A percentile compares a stretch with the other conserved stretches of the same genome.
These are phyloP conservation scores for Morus bassanus DNA, from an alignment of 2,797 vertebrate genomes.

Conservation along the genomic window DNA sequence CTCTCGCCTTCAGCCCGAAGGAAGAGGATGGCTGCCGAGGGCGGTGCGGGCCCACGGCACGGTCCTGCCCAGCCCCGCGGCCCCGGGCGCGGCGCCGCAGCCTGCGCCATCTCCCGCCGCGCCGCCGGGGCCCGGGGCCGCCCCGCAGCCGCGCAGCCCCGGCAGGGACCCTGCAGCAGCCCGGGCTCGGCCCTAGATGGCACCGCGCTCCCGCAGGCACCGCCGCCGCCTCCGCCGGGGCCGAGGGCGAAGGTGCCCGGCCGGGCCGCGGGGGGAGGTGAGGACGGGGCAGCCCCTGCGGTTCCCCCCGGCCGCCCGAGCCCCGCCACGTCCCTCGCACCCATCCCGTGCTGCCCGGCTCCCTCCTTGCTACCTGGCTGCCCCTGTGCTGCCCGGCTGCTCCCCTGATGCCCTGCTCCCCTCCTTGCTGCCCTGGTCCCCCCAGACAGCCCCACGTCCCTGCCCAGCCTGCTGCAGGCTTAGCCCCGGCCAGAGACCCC, in stretches of 20 bases:
- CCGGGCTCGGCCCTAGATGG: too few species aligned
- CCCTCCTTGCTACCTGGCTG: too few species aligned
- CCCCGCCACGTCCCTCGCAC: background rate
- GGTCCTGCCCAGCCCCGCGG: background rate
- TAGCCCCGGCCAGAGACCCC: fast-evolving
- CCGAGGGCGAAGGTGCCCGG: too few species aligned
- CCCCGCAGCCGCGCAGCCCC: background rate
- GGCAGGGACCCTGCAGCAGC: background rate
- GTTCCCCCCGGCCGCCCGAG: too few species aligned
- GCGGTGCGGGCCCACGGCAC: background rate
- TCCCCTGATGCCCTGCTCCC: background rate
- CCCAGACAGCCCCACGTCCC: fast-evolving
- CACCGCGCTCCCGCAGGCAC: too few species aligned
- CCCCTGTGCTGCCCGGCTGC: background rate
- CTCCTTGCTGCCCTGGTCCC: background rate
- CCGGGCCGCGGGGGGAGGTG: too few species aligned
- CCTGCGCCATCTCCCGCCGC: background rate
- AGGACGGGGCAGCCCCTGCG: background rate
- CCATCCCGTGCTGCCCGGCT: background rate
- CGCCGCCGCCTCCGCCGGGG: background rate
- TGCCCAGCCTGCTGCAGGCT: background rate
- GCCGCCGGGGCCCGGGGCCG: too few species aligned
- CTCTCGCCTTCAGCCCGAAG: background rate
- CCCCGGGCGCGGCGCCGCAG: background rate
- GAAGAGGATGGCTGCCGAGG: background rate